Percentiles rank a stretch among this genome's conserved stretches.
Evolutionary conservation across 2,888 invertebrate species (phyloP).

Genomic region (Ganaspis brasiliensis): DNA sequence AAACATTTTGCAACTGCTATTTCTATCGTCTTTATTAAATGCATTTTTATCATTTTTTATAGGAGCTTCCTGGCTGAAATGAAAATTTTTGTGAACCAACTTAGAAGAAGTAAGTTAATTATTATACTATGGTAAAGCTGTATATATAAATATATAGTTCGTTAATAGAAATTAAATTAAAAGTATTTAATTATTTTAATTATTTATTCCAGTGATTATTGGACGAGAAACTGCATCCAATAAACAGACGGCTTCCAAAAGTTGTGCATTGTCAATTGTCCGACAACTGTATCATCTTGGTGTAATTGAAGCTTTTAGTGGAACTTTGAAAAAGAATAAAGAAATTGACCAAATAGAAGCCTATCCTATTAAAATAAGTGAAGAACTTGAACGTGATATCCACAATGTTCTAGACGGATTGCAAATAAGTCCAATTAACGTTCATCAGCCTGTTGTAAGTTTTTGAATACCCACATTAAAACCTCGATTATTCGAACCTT

Average conservation of each 20-base stretch:
- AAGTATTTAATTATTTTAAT: neutral
- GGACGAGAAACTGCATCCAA: slow-evolving; percentile 97
- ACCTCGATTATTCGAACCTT: no score
- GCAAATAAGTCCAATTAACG: slow-evolving; percentile 72
- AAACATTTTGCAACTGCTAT: no score
- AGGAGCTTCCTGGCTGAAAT: slow-evolving; percentile 98
- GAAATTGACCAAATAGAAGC: slow-evolving; percentile 89
- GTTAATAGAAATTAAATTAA: slow-evolving; percentile 32
- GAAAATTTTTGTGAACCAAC: slow-evolving; percentile 91
- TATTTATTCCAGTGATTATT: slow-evolving; percentile 71
- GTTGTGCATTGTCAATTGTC: slow-evolving; percentile 96
- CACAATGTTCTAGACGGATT: slow-evolving; percentile 82
- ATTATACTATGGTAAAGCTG: no score
- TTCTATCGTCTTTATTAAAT: no score
- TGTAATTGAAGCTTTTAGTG: slow-evolving; percentile 94
- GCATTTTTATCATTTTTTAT: slow-evolving; percentile 64
- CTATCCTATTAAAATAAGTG: slow-evolving; percentile 89
- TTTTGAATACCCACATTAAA: neutral
- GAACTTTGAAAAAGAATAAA: slow-evolving; percentile 91
- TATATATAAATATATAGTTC: no score
- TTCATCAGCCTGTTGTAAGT: slow-evolving; percentile 47
- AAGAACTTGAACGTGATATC: slow-evolving; percentile 86
- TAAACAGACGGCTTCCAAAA: slow-evolving; percentile 97
- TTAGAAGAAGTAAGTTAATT: slow-evolving; percentile 87
- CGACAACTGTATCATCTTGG: slow-evolving; percentile 96